Evolutionary conservation across 2,888 invertebrate species (phyloP).

Genomic region (Eupeodes luniger): DNA sequence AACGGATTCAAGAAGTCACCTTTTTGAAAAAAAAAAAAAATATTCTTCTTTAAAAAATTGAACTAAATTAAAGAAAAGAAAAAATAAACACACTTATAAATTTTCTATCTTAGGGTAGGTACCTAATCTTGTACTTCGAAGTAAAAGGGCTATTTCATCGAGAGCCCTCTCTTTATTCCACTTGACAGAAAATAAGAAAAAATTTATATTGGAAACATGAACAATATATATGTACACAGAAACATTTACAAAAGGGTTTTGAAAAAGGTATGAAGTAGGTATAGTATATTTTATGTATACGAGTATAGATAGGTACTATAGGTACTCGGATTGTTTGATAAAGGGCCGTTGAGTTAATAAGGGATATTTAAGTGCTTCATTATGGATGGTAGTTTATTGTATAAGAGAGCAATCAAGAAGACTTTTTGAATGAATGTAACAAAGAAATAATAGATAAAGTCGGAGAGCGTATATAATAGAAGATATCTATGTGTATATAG

Average conservation of each 20-base stretch:
- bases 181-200: constrained; percentile 31
- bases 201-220: background rate
- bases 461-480: background rate
- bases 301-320: no score
- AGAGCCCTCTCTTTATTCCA: constrained; percentile 21
- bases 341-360: constrained; percentile 23
- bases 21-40: background rate
- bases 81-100: background rate
- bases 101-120: constrained; percentile 2
- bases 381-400: constrained; percentile 1
- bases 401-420: constrained; percentile 12
- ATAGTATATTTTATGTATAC: no score
- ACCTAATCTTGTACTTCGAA: constrained; percentile 5
- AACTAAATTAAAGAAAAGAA: background rate
- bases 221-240: background rate
- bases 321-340: constrained; percentile 21
- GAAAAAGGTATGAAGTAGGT: background rate
- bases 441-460: background rate
- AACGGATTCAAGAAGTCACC: background rate
- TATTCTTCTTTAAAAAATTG: constrained; percentile 2
- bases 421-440: constrained; percentile 4
- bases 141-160: constrained; percentile 27
- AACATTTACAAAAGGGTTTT: background rate
- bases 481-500: background rate
- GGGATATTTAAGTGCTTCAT: constrained; percentile 33